Evolutionary conservation across 2,888 invertebrate species (phyloP).

Genomic region (Phyllotreta cruciferae): DNA sequence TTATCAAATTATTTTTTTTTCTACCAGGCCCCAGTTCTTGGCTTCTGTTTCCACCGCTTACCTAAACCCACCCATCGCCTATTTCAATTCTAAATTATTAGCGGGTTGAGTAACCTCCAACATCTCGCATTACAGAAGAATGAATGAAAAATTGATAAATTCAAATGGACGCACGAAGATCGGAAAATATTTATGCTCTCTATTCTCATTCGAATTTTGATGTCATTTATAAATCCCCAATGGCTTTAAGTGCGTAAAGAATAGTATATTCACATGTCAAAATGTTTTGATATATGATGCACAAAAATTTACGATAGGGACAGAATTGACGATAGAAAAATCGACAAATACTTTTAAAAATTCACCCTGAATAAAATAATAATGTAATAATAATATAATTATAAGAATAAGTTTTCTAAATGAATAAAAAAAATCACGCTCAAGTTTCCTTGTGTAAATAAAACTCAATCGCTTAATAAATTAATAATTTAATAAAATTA

Average conservation of each 20-base stretch:
- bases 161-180: slow-evolving; percentile 18
- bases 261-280: slow-evolving; percentile 27
- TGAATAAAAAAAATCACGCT: no score
- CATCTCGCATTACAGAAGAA: neutral
- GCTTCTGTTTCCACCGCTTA: neutral
- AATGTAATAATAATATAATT: no score
- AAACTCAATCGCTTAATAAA: slow-evolving; percentile 17
- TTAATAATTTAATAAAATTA: slow-evolving; percentile 38
- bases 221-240: slow-evolving; percentile 36
- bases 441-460: slow-evolving; percentile 9
- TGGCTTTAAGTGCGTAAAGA: slow-evolving; percentile 29
- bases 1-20: slow-evolving; percentile 42
- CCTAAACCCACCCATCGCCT: slow-evolving; percentile 8
- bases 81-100: slow-evolving; percentile 11
- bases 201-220: slow-evolving; percentile 45
- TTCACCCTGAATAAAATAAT: neutral
- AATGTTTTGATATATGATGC: slow-evolving; percentile 25
- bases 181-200: slow-evolving; percentile 25
- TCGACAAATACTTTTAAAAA: no score
- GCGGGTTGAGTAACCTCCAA: slow-evolving; percentile 14
- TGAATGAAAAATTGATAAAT: slow-evolving; percentile 22
- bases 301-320: slow-evolving; percentile 19
- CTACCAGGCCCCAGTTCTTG: neutral
- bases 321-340: neutral
- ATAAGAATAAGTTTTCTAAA: no score